These are phyloP conservation scores for Prosopocoilus inquinatus DNA, from an alignment of 2,888 invertebrate genomes.

Conservation along the genomic window DNA sequence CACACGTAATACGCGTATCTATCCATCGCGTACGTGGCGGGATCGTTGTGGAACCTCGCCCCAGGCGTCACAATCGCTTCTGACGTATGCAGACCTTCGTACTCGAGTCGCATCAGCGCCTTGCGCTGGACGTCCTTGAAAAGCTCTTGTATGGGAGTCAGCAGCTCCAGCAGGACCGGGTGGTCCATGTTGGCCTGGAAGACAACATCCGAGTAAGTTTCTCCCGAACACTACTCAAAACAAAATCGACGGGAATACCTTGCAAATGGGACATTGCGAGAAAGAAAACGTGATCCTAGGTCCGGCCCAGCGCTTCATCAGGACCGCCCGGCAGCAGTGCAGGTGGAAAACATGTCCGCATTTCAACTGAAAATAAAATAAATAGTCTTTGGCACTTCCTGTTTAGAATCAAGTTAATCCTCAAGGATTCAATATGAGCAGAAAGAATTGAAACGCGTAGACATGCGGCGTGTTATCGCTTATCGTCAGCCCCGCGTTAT, in stretches of 20 bases:
- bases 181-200: conserved; percentile 78
- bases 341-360: conserved; percentile 97
- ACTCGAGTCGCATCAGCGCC: conserved; percentile 92
- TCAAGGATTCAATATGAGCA: no score
- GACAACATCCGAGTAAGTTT: not conserved
- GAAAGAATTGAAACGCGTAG: no score
- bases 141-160: conserved; percentile 77
- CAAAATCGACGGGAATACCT: conserved; percentile 56
- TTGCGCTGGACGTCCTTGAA: conserved; percentile 90
- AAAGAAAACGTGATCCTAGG: conserved; percentile 96
- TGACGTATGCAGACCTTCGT: conserved; percentile 84
- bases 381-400: not conserved
- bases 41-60: conserved; percentile 72
- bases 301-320: conserved; percentile 87
- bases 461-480: no score
- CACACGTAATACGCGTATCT: conserved; percentile 98
- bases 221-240: not conserved
- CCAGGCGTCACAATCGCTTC: conserved; percentile 66
- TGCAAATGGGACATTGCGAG: conserved; percentile 95
- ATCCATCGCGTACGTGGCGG: conserved; percentile 91
- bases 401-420: no score
- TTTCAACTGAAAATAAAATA: conserved; percentile 59
- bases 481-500: no score
- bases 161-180: conserved; percentile 70
- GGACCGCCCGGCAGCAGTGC: conserved; percentile 83